Evolutionary conservation across 2,797 vertebrate genomes (phyloP).

Genomic region (Chloroceryle amazona): DNA sequence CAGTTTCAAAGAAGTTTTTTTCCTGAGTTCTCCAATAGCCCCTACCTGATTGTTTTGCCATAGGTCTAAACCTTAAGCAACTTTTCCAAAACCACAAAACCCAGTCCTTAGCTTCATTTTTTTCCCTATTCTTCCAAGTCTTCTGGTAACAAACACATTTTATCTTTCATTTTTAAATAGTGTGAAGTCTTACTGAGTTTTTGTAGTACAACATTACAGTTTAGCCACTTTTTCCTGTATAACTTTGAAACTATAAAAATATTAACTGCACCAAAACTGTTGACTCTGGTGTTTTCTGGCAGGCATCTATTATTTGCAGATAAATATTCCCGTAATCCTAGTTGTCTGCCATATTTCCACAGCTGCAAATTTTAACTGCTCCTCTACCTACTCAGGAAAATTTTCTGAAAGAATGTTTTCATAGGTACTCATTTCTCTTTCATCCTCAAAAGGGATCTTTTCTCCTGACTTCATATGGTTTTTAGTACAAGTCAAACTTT

Average conservation of each 20-base stretch:
- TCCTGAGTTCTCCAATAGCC: background rate
- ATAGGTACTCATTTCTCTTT: background rate
- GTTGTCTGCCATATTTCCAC: background rate
- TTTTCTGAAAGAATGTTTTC: background rate
- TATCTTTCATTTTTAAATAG: background rate
- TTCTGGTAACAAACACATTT: background rate
- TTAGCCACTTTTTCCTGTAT: background rate
- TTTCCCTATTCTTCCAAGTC: background rate
- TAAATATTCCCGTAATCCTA: background rate
- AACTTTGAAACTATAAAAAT: background rate
- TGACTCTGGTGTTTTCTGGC: background rate
- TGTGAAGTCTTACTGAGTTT: background rate
- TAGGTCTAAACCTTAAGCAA: background rate
- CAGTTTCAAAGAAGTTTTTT: background rate
- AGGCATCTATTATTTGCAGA: background rate
- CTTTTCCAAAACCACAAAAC: background rate
- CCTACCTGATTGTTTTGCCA: constrained; percentile 29
- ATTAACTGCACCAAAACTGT: background rate
- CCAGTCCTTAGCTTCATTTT: background rate
- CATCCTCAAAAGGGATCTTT: too few species aligned
- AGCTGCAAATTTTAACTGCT: background rate
- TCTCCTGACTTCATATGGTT: accelerated
- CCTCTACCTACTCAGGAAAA: background rate
- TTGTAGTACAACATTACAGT: background rate
- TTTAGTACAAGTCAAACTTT: background rate